Base-by-base conservation (phyloP, 2,797 vertebrate species). In the Alauda arvensis region DNA sequence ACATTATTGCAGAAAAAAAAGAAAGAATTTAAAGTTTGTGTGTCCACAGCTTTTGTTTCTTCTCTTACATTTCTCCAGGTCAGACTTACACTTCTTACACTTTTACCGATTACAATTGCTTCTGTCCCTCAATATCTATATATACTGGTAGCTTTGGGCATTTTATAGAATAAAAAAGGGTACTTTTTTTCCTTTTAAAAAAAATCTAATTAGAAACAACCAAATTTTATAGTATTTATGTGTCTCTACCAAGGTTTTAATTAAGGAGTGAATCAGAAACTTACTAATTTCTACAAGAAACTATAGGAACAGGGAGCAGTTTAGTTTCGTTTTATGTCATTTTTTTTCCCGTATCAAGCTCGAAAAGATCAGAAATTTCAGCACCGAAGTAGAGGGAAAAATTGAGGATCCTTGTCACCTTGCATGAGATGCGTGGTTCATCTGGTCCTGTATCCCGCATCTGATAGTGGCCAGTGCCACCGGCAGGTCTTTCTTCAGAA, bases 401-500 rank as follows among this genome's bases (percentile, higher is more conserved):
- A 81, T 7, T 61, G 51, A 74, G 43, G 52, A 77, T 70, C 33
- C 52, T 60, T 88, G 75, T 88, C 74, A 82, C 51, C 78, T 78
- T 76, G 55, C 37, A 77, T 60, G 66, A 78, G 69, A 87, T 69
- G 26, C 0, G 2, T 51, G 75, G 52, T 68, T 81, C 82, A 49
- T 85, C 56, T 76, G 60, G 77, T 87, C 29, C 55, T 10, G 5
- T 18, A 45, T 28, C 20, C 23, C 5, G 2, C 59, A 25, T 86
- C 33, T 4, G 68, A 49, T 49, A 62, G 75, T 83, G 77, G 49
- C 74, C 79, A 52, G 23, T 69, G 76, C 34, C 63, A 57, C 82
- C n/a, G 43, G 62, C 63, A 57, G 42, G 67, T 20, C 19, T 91
- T 75, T 87, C 77, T 85, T 91, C 69, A 83, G 31, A n/a, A 83